A percentile compares a stretch with the other conserved stretches of the same genome.
Conservation (phyloP, 2,888 invertebrate species). For the Morpho deidamia region DNA sequence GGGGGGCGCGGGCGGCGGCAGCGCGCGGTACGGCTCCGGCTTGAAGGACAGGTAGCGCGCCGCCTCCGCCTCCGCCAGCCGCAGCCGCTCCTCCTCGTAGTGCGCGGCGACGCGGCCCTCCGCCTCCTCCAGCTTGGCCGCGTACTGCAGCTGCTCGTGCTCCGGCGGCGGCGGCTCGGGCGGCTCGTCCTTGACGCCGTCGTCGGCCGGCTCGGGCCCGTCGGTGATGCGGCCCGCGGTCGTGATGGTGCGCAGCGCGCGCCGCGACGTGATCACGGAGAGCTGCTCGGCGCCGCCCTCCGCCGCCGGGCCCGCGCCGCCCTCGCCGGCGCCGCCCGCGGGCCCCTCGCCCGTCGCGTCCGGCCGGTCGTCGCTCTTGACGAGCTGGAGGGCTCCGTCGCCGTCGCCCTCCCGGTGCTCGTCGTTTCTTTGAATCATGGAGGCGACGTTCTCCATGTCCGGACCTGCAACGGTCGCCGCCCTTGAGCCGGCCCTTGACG, state of each 20-base stretch:
- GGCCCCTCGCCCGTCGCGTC: constrained; percentile 22
- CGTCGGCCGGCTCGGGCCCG: constrained; percentile 42
- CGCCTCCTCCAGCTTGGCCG: constrained; percentile 33
- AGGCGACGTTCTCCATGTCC: constrained; percentile 48
- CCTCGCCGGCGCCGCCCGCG: neutral
- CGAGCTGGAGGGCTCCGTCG: constrained; percentile 59
- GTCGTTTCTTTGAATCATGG: constrained; percentile 35
- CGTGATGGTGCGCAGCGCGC: constrained; percentile 79
- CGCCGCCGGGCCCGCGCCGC: neutral
- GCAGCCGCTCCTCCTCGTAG: constrained; percentile 58
- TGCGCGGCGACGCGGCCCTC: constrained; percentile 32
- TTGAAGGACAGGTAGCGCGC: constrained; percentile 63
- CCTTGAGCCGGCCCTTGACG: too few relatives aligned
- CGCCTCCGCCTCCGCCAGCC: constrained; percentile 54
- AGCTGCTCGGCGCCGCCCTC: constrained; percentile 44
- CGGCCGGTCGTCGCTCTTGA: constrained; percentile 53
- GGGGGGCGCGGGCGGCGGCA: constrained; percentile 33
- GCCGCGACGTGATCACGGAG: constrained; percentile 77
- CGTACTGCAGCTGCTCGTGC: constrained; percentile 38
- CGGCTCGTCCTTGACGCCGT: constrained; percentile 63
- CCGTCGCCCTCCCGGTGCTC: constrained; percentile 38
- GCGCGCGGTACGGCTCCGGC: constrained; percentile 55
- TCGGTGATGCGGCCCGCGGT: constrained; percentile 79
- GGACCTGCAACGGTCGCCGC: constrained; percentile 12
- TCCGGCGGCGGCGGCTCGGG: constrained; percentile 46